Evolutionary conservation across 2,113 vertebrate species (phyloP), one percentile per base, ranked within the genome.

Genomic region (Syngnathoides biaculeatus): DNA sequence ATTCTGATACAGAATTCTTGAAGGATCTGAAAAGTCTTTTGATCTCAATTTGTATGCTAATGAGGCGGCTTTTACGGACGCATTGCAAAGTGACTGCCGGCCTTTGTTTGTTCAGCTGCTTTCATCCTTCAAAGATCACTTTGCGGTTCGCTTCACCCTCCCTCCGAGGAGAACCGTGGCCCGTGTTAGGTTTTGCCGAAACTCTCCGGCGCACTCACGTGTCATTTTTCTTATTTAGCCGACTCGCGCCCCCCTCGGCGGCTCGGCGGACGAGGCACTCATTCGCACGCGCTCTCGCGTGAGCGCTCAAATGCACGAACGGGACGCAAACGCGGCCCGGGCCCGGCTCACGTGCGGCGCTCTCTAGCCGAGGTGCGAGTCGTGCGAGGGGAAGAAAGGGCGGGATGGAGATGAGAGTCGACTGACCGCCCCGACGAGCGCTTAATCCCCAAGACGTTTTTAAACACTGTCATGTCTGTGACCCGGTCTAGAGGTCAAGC

Each of bases 301-400:
- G 87, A 84, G 78, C 80, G 8, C 79, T 38, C 87, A 86, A 85
- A 88, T 78, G 80, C 84, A 87, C 81, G 86, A 77, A 79, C 81
- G 72, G 66, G 81, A 77, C 30, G 6, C 30, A 35, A 35, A 79
- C 72, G 80, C 57, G 79, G 75, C 88, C 79, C 77, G 39, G 65
- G 77, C 78, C 78, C 57, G 83, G 79, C 81, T 87, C 84, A 81
- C 71, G 70, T 86, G 80, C 81, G 73, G 72, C 57, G 72, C 74
- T 75, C 64, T 57, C 82, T 75, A 72, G 73, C 83, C 82, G 78
- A 64, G 79, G 84, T 81, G 14, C 67, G 58, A 57, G 72, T 84
- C 72, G 84, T 84, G n/a, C n/a, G n/a, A 71, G 72, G 2, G 5
- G 43, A 68, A 58, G 58, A 62, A 52, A 50, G 58, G 45, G 60